phyloP scores from a whole-genome alignment of 2,797 vertebrate genomes.

The Pseudochirops corinnae region DNA sequence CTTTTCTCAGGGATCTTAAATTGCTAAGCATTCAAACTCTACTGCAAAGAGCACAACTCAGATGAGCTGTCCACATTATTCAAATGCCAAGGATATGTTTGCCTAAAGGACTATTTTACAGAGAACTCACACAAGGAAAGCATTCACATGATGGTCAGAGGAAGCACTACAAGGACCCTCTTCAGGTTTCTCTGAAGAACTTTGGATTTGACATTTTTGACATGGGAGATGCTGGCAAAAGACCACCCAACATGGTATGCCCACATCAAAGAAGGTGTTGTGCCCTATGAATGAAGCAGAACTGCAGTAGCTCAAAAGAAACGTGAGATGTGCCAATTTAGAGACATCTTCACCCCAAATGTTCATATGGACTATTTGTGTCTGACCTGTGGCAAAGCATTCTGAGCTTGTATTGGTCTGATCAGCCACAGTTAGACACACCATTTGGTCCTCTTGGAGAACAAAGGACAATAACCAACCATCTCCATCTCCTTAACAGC shows the following conservation, averaged over 20 bases:
- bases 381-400: background rate
- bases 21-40: background rate
- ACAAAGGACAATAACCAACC: background rate
- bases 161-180: background rate
- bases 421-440: background rate
- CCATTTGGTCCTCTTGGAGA: too few relatives aligned
- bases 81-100: background rate
- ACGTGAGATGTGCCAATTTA: background rate
- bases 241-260: background rate
- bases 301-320: background rate
- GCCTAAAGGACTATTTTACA: background rate
- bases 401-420: background rate
- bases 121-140: background rate
- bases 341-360: background rate
- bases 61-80: background rate
- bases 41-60: background rate
- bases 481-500: background rate
- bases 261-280: background rate
- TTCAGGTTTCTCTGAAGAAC: background rate
- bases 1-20: background rate
- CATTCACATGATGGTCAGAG: background rate
- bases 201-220: background rate
- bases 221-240: background rate
- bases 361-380: background rate
- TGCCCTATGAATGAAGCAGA: background rate